Conservation (phyloP, 1,140 invertebrate species). For the Coboldia fuscipes region DNA sequence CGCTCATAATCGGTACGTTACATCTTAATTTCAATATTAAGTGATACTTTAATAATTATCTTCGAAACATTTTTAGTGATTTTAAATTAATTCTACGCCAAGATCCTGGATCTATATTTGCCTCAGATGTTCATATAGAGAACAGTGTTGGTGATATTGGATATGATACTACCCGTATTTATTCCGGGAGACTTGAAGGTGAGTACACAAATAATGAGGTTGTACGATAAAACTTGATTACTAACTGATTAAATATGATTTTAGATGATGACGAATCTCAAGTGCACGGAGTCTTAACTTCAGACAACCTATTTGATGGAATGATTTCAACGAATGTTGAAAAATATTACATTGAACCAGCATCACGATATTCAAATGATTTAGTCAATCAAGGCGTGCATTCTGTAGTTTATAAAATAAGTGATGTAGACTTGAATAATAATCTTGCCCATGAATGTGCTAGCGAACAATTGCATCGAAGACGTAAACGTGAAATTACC, state of each 20-base stretch:
- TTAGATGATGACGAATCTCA: slow-evolving; percentile 63
- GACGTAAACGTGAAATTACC: not conserved
- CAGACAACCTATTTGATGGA: slow-evolving; percentile 74
- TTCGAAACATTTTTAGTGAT: slow-evolving; percentile 27
- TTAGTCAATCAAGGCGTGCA: slow-evolving; percentile 32
- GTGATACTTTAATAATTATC: not conserved
- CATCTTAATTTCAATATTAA: not conserved
- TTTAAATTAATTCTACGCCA: slow-evolving; percentile 54
- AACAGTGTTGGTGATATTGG: slow-evolving; percentile 41
- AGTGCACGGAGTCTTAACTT: slow-evolving; percentile 67
- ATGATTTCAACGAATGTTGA: slow-evolving; percentile 52
- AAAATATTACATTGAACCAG: slow-evolving; percentile 72
- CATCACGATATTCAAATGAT: slow-evolving; percentile 43
- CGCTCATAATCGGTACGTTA: slow-evolving; percentile 19
- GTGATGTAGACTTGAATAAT: slow-evolving; percentile 37
- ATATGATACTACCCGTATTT: slow-evolving; percentile 53
- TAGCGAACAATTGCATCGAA: slow-evolving; percentile 11
- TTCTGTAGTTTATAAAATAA: slow-evolving; percentile 61
- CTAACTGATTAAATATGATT: slow-evolving; percentile 18
- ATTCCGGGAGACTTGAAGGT: slow-evolving; percentile 61
- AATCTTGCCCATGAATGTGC: slow-evolving; percentile 13
- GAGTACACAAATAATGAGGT: slow-evolving; percentile 12
- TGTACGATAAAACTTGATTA: slow-evolving; percentile 18
- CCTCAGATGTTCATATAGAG: slow-evolving; percentile 59
- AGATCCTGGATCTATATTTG: slow-evolving; percentile 48